Evolutionary conservation across 2,888 invertebrate genomes (phyloP), one percentile per base, ranked within the genome.

Genomic region (Iselma pallidipennis): DNA sequence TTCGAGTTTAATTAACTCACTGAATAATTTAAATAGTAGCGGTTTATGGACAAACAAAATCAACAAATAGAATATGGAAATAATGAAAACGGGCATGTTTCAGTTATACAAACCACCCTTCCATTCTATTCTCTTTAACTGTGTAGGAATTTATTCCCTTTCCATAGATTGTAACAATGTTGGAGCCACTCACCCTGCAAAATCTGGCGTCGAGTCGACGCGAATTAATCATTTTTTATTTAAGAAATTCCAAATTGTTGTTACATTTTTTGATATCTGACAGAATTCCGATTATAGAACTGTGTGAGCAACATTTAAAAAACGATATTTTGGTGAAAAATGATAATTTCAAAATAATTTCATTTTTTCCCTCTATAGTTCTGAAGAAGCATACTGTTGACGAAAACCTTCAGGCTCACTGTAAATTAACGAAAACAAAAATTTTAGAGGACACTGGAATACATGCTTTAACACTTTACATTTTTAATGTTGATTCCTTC

Each of bases 211-310:
- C 9, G 4, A 42, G 42, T 19, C 42, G 19, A 45, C 50, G 42
- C 21, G 29, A 42, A 57, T 57, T 58, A 58, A 48, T 53, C 53
- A 58, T 58, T 53, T 58, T 58, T 53, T 53, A 48, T 25, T 31
- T 26, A 33, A 14, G 14, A 14, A 33, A 14, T 33, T 33, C 5
- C 14, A 1, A 14, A 4, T 14, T 14, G 33, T 33, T 33, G 14
- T 33, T 5, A n/a, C 21, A 45, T 21, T 4, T 45, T 45, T 21
- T 19, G 21, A 21, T 21, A 21, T 10, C 21, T 2, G 12, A 45
- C 12, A 45, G 21, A n/a, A n/a, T n/a, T 45, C 45, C 21, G 21
- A 1, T 45, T 45, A 7, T 45, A 21, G 19, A 45, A 12, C 45
- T 45, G 10, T 10, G 16, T 19, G 19, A 45, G 5, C 25, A 25